Base-by-base conservation (phyloP, 2,797 vertebrate genomes). In the Molothrus aeneus region DNA sequence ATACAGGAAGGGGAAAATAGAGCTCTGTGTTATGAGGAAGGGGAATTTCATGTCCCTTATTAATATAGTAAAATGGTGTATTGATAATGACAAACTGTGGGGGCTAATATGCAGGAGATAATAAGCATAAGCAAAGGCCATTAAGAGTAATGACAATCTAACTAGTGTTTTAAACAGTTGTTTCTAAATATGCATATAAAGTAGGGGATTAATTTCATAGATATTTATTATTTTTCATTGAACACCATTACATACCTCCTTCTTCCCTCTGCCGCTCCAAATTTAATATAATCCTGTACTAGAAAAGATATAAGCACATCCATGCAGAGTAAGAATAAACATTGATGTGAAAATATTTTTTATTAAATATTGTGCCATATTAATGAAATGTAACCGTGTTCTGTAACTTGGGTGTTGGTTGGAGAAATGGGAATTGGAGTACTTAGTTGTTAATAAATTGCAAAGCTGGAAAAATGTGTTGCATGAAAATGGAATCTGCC, bases 101-200 rank as follows among this genome's bases (percentile, higher is more conserved):
- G 20, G 32, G 36, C 34, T 84, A 20, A 80, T 82, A 80, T 59
- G 60, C n/a, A 72, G 61, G 15, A 56, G 90, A 48, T 43, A 65
- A 84, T 53, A 87, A 61, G 13, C 36, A 28, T 47, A 53, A 94
- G 38, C n/a, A 89, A 92, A 34, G 22, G 28, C 59, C 50, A 51
- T 93, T 80, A 85, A 61, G 73, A 86, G 26, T 53, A 81, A 77
- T 65, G 61, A 60, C 51, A 50, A 50, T 63, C 12, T 92, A 66
- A 45, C n/a, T 47, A 56, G 43, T 74, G 10, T 72, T 50, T 94
- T 80, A 96, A 91, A 45, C 51, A 61, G 63, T 74, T 57, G 17
- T 51, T 95, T 92, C n/a, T 86, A 93, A 87, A 88, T 63, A 66
- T 66, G 20, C 17, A 19, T 47, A 31, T 80, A 42, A 92, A 53